Evolutionary conservation across 1,140 invertebrate species (phyloP), one percentile per base, ranked within the genome.

Genomic region (Drosophila bipectinata): DNA sequence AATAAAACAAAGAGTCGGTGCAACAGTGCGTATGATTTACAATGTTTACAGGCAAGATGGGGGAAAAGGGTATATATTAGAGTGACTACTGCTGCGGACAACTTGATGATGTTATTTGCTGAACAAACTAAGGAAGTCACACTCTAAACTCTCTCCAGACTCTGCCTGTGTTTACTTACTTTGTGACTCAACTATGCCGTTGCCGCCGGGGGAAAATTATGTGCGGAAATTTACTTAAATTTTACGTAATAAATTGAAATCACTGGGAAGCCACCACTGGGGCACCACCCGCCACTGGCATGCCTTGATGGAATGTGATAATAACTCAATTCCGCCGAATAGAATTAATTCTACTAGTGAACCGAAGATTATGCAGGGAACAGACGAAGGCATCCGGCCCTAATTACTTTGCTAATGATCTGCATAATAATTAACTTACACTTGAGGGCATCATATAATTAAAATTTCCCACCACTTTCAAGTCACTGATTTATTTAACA

Each of bases 391-490:
- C 52, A 15, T 51, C 62, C 18, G 41, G 15, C 57, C 30, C 69
- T 79, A 66, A 87, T 87, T 87, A 82, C 78, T 75, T 57, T 75
- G 82, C 74, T 82, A 87, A 88, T 88, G 82, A 87, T 88, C 75
- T 88, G 72, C 83, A 88, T 82, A 78, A 72, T 87, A 82, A 82
- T 82, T 87, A 59, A 44, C 78, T 71, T 78, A 82, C 71, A 87
- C 82, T 85, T 77, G 68, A 67, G 66, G 60, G 63, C 72, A 48
- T 73, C 73, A 54, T 79, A 68, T 87, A 82, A 88, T 82, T 87
- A 60, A 79, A 82, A 87, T 61, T 37, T 30, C 30, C 53, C 39
- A 68, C 24, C 49, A 37, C 5, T 51, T 26, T 26, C 32, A 4
- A 69, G 44, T 26, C 64, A 56, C 52, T 48, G 64, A 69, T 56